Evolutionary conservation across 1,140 invertebrate species (phyloP).

Genomic region (Zophobas atratus): DNA sequence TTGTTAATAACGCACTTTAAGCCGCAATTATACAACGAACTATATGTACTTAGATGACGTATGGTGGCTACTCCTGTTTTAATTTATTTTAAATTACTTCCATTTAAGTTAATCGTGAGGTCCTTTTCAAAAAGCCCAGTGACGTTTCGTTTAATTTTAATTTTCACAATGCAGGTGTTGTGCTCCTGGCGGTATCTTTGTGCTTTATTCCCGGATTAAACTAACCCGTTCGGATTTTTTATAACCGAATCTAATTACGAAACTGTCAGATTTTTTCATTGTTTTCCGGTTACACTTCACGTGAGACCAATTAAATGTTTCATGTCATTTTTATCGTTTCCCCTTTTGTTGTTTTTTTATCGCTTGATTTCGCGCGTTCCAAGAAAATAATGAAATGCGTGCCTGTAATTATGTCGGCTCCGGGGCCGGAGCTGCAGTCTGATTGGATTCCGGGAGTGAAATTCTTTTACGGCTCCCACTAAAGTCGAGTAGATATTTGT

Average conservation of each 20-base stretch:
- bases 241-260: slow-evolving; percentile 28
- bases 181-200: no score
- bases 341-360: slow-evolving; percentile 33
- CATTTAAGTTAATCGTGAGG: no score
- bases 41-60: no score
- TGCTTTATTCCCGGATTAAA: slow-evolving; percentile 4
- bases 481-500: slow-evolving; percentile 39
- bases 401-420: slow-evolving; percentile 25
- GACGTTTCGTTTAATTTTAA: no score
- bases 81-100: no score
- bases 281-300: slow-evolving; percentile 36
- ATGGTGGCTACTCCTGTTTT: no score
- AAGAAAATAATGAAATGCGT: slow-evolving; percentile 42
- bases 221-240: not conserved
- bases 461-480: slow-evolving; percentile 26
- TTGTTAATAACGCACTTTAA: no score
- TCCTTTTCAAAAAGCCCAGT: no score
- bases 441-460: slow-evolving; percentile 38
- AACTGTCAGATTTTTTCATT: slow-evolving; percentile 42
- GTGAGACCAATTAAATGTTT: slow-evolving; percentile 48
- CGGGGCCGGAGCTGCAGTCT: slow-evolving; percentile 1
- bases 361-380: slow-evolving; percentile 31
- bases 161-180: no score
- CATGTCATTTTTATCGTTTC: slow-evolving; percentile 47
- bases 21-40: no score